These are phyloP conservation scores for Trachemys scripta DNA, from an alignment of 2,113 vertebrate species.

Conservation along the genomic window DNA sequence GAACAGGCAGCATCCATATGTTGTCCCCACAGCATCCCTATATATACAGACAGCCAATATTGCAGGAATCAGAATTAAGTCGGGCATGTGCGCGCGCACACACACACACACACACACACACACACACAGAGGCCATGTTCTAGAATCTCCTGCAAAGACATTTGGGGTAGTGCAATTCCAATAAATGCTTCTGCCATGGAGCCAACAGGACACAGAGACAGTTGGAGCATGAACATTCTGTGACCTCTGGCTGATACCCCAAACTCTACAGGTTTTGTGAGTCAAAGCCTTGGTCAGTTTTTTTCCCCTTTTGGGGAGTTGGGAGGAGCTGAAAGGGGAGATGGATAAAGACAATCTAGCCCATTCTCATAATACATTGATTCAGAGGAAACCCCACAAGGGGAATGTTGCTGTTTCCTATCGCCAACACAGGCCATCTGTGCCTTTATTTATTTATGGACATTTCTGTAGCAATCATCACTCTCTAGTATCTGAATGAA, in stretches of 20 bases:
- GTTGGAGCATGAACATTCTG: background rate
- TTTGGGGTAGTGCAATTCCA: background rate
- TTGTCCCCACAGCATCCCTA: background rate
- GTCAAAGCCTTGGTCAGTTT: background rate
- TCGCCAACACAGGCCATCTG: background rate
- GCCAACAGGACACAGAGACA: background rate
- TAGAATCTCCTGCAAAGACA: background rate
- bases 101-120: background rate
- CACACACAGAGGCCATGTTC: background rate
- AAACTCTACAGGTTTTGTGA: background rate
- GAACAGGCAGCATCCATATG: background rate
- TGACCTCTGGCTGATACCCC: background rate
- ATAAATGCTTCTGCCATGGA: background rate
- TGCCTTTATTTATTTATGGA: constrained; percentile 11
- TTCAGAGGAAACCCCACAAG: background rate
- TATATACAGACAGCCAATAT: background rate
- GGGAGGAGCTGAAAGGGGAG: background rate
- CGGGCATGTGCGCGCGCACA: background rate
- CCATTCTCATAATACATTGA: background rate
- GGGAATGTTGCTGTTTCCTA: background rate
- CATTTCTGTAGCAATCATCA: background rate
- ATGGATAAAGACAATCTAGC: background rate
- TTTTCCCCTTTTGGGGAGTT: background rate
- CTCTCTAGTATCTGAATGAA: background rate
- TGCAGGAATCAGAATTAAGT: background rate